Evolutionary conservation across 2,113 vertebrate species (phyloP).

Genomic region (Girardinichthys multiradiatus): DNA sequence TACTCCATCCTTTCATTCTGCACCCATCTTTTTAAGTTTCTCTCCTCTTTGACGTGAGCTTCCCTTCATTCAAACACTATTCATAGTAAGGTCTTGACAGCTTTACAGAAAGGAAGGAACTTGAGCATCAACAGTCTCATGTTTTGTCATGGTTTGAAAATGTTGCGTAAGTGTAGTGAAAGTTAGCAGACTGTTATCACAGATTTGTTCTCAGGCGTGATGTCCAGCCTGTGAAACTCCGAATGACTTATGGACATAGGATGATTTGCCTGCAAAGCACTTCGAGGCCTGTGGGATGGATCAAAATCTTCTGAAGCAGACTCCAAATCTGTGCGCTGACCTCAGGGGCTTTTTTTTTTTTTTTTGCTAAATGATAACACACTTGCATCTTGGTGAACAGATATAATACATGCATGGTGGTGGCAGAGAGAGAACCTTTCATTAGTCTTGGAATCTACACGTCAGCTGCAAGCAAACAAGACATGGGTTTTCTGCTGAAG

Average conservation of each 20-base stretch:
- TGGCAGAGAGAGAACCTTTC: slow-evolving; percentile 28
- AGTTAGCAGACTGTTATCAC: slow-evolving; percentile 51
- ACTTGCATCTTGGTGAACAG: background rate
- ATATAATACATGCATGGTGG: slow-evolving; percentile 16
- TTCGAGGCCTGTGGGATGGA: slow-evolving; percentile 54
- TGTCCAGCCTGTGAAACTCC: slow-evolving; percentile 54
- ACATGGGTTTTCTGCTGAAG: slow-evolving; percentile 2
- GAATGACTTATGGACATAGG: slow-evolving; percentile 55
- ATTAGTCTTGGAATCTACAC: slow-evolving; percentile 52
- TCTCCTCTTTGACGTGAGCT: slow-evolving; percentile 14
- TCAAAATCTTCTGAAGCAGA: slow-evolving; percentile 64
- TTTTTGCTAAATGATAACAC: slow-evolving; percentile 48
- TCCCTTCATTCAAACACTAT: slow-evolving; percentile 4
- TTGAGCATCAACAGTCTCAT: slow-evolving; percentile 5
- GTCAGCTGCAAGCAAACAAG: slow-evolving; percentile 3
- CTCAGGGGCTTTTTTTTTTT: slow-evolving; percentile 39
- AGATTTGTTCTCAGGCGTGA: slow-evolving; percentile 38
- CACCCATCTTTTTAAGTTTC: slow-evolving; percentile 1
- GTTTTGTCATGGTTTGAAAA: slow-evolving; percentile 10
- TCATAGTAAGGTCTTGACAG: slow-evolving; percentile 12
- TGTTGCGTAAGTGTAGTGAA: slow-evolving; percentile 7
- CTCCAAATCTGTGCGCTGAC: slow-evolving; percentile 38
- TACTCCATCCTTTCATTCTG: slow-evolving; percentile 11
- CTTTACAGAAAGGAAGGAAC: slow-evolving; percentile 7
- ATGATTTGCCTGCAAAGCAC: slow-evolving; percentile 71